phyloP scores from a whole-genome alignment of 2,797 vertebrate genomes.

The Microchirus variegatus region DNA sequence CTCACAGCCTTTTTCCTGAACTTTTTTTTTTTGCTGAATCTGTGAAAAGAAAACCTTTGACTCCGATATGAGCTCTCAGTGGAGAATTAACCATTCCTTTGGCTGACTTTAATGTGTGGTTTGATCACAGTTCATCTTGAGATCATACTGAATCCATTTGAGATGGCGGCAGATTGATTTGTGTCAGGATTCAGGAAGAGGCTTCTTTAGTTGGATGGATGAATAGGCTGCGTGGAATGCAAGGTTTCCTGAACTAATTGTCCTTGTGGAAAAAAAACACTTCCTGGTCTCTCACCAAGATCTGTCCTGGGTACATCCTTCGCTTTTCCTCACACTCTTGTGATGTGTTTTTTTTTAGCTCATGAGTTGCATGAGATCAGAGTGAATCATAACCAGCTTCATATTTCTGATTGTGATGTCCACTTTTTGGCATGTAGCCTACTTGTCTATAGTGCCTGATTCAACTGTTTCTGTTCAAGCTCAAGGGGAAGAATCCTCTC shows the following conservation, averaged over 20 bases:
- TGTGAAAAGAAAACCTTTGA: slow-evolving; percentile 19
- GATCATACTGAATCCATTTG: slow-evolving; percentile 10
- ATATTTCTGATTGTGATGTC: slow-evolving; percentile 4
- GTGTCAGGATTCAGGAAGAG: slow-evolving; percentile 49
- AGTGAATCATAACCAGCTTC: slow-evolving; percentile 21
- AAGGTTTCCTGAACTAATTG: slow-evolving; percentile 79
- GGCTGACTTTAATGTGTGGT: slow-evolving; percentile 6
- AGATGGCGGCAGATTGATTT: no score
- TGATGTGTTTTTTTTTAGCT: slow-evolving; percentile 21
- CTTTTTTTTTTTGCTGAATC: slow-evolving; percentile 2
- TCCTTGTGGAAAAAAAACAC: slow-evolving; percentile 77
- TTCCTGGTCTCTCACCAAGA: slow-evolving; percentile 78
- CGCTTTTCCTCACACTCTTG: slow-evolving; percentile 36
- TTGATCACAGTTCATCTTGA: slow-evolving; percentile 7
- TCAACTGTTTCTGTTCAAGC: slow-evolving; percentile 32
- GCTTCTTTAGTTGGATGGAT: slow-evolving; percentile 69
- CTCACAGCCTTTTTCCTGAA: slow-evolving; percentile 29
- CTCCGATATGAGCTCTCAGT: neutral
- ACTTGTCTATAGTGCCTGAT: slow-evolving; percentile 37
- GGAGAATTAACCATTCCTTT: neutral
- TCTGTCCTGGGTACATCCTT: slow-evolving; percentile 71
- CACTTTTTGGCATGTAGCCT: slow-evolving; percentile 13
- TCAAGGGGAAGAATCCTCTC: slow-evolving; percentile 49
- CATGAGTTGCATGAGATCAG: slow-evolving; percentile 21
- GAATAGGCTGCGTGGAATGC: slow-evolving; percentile 66